Evolutionary conservation across 2,113 vertebrate species (phyloP).

Genomic region (Nibea albiflora): DNA sequence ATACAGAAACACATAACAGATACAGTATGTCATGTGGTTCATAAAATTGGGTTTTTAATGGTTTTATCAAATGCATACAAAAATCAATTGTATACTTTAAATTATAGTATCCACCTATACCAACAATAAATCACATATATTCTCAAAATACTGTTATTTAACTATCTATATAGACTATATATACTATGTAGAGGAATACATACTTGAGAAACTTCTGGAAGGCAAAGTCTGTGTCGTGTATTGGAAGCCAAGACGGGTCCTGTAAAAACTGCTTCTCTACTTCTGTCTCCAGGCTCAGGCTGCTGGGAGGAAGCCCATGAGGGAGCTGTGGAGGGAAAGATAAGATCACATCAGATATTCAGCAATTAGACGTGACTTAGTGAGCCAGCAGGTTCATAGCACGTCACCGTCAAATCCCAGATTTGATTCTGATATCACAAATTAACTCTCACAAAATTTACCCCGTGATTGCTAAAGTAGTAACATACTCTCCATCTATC

Average conservation of each 20-base stretch:
- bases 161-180: neutral
- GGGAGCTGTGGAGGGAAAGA: constrained; percentile 83
- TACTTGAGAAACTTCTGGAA: constrained; percentile 89
- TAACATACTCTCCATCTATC: neutral
- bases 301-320: constrained; percentile 89
- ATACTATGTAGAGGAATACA: neutral
- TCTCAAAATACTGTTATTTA: neutral
- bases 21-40: too few species aligned
- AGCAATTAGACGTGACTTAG: neutral
- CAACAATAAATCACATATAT: neutral
- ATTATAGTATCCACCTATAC: neutral
- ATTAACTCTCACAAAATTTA: neutral
- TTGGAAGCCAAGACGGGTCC: constrained; percentile 89
- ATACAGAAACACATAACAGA: too few species aligned
- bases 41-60: too few species aligned
- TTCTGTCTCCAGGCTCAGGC: constrained; percentile 86
- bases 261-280: constrained; percentile 87
- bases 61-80: neutral
- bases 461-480: neutral
- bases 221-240: constrained; percentile 87
- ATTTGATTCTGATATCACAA: neutral
- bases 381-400: neutral
- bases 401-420: neutral
- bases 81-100: neutral
- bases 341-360: constrained; percentile 14